Percentiles rank a stretch among this genome's conserved stretches.
Evolutionary conservation across 2,113 vertebrate genomes (phyloP).

Genomic region (Ptilonorhynchus violaceus): DNA sequence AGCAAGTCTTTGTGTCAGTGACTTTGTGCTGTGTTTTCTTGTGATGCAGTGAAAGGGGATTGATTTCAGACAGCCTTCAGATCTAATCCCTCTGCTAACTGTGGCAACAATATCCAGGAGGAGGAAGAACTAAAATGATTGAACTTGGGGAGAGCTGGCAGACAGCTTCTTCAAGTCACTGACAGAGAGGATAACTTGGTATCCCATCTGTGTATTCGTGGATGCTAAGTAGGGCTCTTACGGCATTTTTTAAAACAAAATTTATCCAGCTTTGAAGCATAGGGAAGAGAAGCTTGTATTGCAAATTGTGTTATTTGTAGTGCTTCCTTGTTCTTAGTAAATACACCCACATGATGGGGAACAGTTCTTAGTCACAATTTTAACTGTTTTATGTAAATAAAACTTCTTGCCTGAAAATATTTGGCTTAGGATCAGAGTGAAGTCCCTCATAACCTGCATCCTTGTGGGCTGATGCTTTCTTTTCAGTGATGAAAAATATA

Average conservation of each 20-base stretch:
- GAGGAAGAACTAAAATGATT: background rate
- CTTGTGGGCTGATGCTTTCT: constrained; percentile 67
- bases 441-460: constrained; percentile 67
- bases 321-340: constrained; percentile 45
- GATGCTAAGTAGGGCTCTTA: background rate
- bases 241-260: background rate
- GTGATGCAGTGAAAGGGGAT: background rate
- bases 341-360: constrained; percentile 33
- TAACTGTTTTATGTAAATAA: constrained; percentile 69
- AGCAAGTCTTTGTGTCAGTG: background rate
- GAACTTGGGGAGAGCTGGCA: background rate
- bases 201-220: background rate
- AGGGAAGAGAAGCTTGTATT: background rate
- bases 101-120: background rate
- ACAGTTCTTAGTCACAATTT: constrained; percentile 54
- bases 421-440: constrained; percentile 71
- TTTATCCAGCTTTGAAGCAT: background rate
- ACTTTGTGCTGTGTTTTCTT: background rate
- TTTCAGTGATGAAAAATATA: constrained; percentile 69
- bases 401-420: constrained; percentile 64
- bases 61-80: background rate
- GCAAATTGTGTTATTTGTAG: constrained; percentile 27
- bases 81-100: background rate
- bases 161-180: background rate
- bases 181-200: background rate